Percentiles rank a stretch among this genome's conserved stretches.
Evolutionary conservation across 2,113 vertebrate species (phyloP).

Genomic region (Engystomops pustulosus): DNA sequence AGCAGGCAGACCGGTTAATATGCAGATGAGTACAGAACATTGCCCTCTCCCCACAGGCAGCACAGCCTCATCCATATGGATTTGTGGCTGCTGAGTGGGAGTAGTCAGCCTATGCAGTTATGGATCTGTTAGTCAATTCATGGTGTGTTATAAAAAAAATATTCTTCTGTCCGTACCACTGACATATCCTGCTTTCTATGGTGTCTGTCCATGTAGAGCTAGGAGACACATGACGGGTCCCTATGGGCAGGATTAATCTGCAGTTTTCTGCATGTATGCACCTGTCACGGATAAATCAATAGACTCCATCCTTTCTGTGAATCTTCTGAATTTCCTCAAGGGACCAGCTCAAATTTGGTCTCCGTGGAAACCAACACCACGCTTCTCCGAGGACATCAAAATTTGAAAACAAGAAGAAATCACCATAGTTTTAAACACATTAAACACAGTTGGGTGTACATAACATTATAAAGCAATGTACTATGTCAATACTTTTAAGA

Average conservation of each 20-base stretch:
- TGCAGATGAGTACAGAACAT: constrained; percentile 43
- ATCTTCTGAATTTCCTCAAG: neutral
- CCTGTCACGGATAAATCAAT: constrained; percentile 32
- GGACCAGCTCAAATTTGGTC: constrained; percentile 24
- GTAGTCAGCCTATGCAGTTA: neutral
- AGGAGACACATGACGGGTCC: constrained; percentile 12
- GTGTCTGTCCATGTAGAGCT: constrained; percentile 19
- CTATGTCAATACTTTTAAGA: neutral
- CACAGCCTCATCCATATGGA: constrained; percentile 49
- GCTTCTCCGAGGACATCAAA: neutral
- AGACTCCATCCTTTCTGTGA: neutral
- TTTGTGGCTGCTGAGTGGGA: constrained; percentile 14
- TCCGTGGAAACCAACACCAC: constrained; percentile 29
- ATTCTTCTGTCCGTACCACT: neutral
- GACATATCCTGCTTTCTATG: neutral
- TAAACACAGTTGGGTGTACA: neutral
- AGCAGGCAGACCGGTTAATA: constrained; percentile 37
- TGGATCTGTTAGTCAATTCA: constrained; percentile 1
- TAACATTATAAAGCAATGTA: neutral
- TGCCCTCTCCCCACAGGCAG: constrained; percentile 32
- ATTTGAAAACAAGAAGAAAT: neutral
- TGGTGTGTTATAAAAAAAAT: constrained; percentile 10
- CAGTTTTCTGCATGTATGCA: constrained; percentile 38
- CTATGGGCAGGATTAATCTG: constrained; percentile 25
- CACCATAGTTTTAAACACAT: neutral